These are phyloP conservation scores for Trichomalopsis sarcophagae DNA, from an alignment of 1,140 invertebrate genomes.

Conservation along the genomic window DNA sequence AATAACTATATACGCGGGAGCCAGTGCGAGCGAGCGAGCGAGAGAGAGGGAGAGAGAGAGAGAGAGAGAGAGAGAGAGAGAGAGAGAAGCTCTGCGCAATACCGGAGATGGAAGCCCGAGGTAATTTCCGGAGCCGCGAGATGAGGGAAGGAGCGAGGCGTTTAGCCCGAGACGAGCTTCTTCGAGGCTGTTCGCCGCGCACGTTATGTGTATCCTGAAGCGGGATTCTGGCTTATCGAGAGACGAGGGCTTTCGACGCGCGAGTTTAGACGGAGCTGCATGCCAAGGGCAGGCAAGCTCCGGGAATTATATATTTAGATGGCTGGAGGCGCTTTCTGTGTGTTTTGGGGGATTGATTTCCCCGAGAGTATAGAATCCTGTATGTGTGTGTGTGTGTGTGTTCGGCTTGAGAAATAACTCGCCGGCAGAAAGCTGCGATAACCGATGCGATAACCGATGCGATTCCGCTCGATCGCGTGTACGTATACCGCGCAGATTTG, in stretches of 20 bases:
- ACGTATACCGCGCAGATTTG: neutral
- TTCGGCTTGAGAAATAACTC: neutral
- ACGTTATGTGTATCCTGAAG: neutral
- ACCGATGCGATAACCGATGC: neutral
- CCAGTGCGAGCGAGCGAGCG: too few relatives aligned
- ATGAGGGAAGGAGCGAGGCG: neutral
- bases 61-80: neutral
- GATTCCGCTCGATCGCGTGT: neutral
- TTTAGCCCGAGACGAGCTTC: constrained; percentile 45
- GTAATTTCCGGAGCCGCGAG: constrained; percentile 47
- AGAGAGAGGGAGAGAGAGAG: too few relatives aligned
- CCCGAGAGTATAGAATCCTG: neutral
- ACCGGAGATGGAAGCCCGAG: constrained; percentile 51
- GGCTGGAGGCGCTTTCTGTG: neutral
- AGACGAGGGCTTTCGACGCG: neutral
- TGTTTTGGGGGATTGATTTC: neutral
- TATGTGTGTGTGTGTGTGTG: too few relatives aligned
- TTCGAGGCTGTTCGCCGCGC: constrained; percentile 1
- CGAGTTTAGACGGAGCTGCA: neutral
- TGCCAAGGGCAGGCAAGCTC: constrained; percentile 4
- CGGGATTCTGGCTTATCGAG: constrained; percentile 33
- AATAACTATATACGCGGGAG: constrained; percentile 29
- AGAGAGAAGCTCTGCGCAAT: neutral
- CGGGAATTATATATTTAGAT: neutral
- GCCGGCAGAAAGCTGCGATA: neutral